Base-by-base conservation (phyloP, 23 tunicate genomes). In the Trididemnum miniatum region DNA sequence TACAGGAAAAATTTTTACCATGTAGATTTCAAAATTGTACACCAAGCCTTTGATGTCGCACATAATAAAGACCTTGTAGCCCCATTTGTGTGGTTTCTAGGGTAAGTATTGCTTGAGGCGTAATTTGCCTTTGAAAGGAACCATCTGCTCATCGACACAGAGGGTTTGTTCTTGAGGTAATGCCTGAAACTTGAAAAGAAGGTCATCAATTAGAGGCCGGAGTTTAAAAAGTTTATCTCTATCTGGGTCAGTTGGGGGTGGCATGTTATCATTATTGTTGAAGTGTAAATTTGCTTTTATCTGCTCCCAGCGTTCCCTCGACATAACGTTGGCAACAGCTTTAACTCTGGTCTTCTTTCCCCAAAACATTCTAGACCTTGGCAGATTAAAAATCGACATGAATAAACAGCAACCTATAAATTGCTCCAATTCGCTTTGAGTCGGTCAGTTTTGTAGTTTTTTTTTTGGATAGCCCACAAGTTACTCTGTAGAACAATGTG, bases 91-190 rank as follows among this genome's bases (percentile, higher is more conserved):
- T 7, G 54, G 54, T 15, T 44, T 44, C 15, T 44, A n/a, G n/a
- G n/a, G n/a, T n/a, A n/a, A n/a, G n/a, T 69, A 69, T n/a, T 69
- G 75, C 38, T 69, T 69, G 12, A 69, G 12, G 20, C 38, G 7
- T 28, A 37, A 69, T 15, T n/a, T 69, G 39, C 75, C 75, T 34
- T 69, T 69, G n/a, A 69, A 69, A 5, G 39, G 37, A 12, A 69
- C 38, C 75, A 69, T 69, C 31, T 69, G 75, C 38, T 69, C 75
- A 31, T 69, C 75, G 31, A 69, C 26, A 33, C 75, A 31, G 31
- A 69, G n/a, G 5, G 7, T 69, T 69, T 69, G 75, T 15, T 32
- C 39, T 37, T 27, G 29, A 3, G 75, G 75, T 3, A 69, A 27
- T 7, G 75, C 37, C 3, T 69, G 29, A 62, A 20, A 62, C 22